phyloP scores from a whole-genome alignment of 2,113 vertebrate species.

The Eurypyga helias region DNA sequence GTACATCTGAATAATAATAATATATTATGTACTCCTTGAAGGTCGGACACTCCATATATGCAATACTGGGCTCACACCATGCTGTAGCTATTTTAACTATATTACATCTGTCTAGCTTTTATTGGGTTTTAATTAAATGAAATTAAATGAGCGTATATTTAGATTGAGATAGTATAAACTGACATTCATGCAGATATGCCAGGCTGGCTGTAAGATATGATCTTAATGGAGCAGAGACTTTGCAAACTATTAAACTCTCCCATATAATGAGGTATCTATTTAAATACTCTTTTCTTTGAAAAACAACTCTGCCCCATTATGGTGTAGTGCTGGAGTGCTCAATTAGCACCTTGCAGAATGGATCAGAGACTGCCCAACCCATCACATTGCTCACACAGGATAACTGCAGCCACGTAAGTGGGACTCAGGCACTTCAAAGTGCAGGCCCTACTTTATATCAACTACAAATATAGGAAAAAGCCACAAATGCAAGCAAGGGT shows the following conservation, averaged over 20 bases:
- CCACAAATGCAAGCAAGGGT: not conserved
- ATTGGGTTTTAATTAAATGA: constrained; percentile 80
- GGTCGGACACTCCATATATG: not conserved
- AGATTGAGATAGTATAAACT: constrained; percentile 64
- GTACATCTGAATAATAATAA: constrained; percentile 15
- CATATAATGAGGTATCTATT: constrained; percentile 57
- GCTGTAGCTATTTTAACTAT: constrained; percentile 72
- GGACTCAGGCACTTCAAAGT: not conserved
- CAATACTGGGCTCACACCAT: not conserved
- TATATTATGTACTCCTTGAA: not conserved
- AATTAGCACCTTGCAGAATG: not conserved
- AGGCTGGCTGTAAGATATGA: constrained; percentile 38
- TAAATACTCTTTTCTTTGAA: constrained; percentile 43
- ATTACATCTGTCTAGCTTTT: constrained; percentile 76
- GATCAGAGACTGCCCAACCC: not conserved
- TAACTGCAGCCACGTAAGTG: not conserved
- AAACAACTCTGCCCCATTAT: not conserved
- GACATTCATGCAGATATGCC: constrained; percentile 54
- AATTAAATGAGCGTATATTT: constrained; percentile 68
- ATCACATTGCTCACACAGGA: not conserved
- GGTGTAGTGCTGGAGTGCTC: not conserved
- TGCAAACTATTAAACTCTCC: constrained; percentile 65
- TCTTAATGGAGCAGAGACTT: constrained; percentile 65
- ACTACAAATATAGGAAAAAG: not conserved
- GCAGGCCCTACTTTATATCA: not conserved